Conservation (phyloP, 2,888 invertebrate species). For the Acronicta leporina region DNA sequence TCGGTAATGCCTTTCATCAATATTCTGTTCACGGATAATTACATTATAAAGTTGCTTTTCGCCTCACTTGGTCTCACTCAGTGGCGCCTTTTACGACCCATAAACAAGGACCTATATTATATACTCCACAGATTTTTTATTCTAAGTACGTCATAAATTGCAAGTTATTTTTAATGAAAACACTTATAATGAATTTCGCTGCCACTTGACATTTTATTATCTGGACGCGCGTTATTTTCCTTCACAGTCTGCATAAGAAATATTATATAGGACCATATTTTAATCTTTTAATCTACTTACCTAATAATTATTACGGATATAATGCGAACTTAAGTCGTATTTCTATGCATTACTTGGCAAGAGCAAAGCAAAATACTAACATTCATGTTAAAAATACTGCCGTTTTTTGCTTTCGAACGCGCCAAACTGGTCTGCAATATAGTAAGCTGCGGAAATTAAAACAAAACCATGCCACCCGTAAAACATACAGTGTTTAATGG, state of each 20-base stretch:
- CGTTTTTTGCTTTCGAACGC: neutral
- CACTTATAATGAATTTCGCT: slow-evolving; percentile 54
- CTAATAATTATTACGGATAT: slow-evolving; percentile 9
- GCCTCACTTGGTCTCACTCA: slow-evolving; percentile 58
- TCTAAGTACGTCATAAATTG: slow-evolving; percentile 66
- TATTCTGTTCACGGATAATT: slow-evolving; percentile 64
- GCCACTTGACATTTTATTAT: slow-evolving; percentile 55
- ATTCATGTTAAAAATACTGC: neutral
- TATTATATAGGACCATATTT: neutral
- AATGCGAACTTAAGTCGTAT: neutral
- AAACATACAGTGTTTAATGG: slow-evolving; percentile 19
- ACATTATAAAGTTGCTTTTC: slow-evolving; percentile 61
- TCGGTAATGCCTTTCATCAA: slow-evolving; percentile 41
- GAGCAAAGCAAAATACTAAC: neutral
- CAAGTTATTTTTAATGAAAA: slow-evolving; percentile 67
- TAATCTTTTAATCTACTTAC: neutral
- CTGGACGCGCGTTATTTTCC: slow-evolving; percentile 40
- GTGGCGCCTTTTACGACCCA: slow-evolving; percentile 66
- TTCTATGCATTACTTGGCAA: slow-evolving; percentile 14
- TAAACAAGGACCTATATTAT: slow-evolving; percentile 69
- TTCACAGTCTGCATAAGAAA: slow-evolving; percentile 16
- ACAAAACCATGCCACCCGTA: slow-evolving; percentile 8
- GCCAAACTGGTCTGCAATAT: slow-evolving; percentile 1
- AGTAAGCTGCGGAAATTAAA: slow-evolving; percentile 7
- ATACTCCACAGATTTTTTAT: slow-evolving; percentile 68